Percentiles rank a stretch among this genome's conserved stretches.
These are phyloP conservation scores for Pseudomyrmex flavicornis DNA, from an alignment of 1,140 invertebrate genomes.

Conservation along the genomic window DNA sequence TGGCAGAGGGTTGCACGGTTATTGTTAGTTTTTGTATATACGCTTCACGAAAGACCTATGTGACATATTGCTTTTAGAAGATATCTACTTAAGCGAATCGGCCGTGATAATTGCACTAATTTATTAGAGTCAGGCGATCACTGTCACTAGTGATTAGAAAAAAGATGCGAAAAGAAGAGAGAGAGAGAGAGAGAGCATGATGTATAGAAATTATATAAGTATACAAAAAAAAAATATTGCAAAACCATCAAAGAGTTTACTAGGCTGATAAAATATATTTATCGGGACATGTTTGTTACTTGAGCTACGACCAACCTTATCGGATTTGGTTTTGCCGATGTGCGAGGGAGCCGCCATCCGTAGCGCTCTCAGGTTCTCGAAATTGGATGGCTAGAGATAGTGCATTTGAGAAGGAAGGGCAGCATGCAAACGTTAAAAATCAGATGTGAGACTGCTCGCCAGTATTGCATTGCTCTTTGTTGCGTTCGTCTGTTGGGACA, in stretches of 20 bases:
- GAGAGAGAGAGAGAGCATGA: neutral
- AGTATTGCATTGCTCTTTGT: neutral
- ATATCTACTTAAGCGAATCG: neutral
- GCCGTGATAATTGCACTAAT: neutral
- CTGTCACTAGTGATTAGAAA: too few relatives aligned
- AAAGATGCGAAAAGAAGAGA: too few relatives aligned
- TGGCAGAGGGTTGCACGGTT: constrained; percentile 44
- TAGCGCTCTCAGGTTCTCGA: constrained; percentile 90
- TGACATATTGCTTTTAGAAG: constrained; percentile 38
- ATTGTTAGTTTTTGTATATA: constrained; percentile 4
- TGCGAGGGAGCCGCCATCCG: constrained; percentile 93
- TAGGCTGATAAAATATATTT: neutral
- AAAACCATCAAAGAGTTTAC: constrained; percentile 27
- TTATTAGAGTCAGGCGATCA: neutral
- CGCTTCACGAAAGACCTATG: constrained; percentile 20
- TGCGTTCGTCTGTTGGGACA: constrained; percentile 13
- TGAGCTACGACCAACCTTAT: constrained; percentile 89
- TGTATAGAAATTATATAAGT: neutral
- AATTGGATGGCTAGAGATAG: constrained; percentile 89
- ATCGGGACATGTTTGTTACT: constrained; percentile 6
- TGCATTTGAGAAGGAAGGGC: constrained; percentile 78
- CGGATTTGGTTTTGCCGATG: constrained; percentile 93
- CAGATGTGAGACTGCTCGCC: constrained; percentile 64
- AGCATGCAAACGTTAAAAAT: constrained; percentile 85
- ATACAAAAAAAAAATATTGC: neutral